phyloP scores from a whole-genome alignment of 2,888 invertebrate species.

The Brenthis daphne region DNA sequence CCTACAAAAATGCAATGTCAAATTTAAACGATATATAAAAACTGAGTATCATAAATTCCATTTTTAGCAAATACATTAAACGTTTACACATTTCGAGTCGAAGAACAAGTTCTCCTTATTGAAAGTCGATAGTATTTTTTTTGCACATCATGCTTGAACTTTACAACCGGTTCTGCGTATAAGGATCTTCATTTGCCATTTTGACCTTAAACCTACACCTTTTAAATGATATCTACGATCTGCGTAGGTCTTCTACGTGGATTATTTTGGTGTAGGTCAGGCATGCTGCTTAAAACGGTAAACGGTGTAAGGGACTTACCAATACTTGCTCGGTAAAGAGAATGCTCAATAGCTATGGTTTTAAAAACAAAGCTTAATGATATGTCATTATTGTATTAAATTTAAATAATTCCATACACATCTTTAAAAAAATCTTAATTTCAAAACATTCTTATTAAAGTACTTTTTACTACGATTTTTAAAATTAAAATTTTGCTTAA shows the following conservation, averaged over 20 bases:
- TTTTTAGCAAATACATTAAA: slow-evolving; percentile 29
- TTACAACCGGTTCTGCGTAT: slow-evolving; percentile 38
- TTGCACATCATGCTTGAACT: slow-evolving; percentile 39
- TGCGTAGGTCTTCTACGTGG: slow-evolving; percentile 12
- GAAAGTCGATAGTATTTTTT: slow-evolving; percentile 40
- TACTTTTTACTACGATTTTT: too few species aligned
- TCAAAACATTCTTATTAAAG: neutral
- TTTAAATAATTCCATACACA: neutral
- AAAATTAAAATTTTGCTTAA: too few species aligned
- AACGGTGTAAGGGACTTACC: neutral
- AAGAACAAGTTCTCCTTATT: slow-evolving; percentile 32
- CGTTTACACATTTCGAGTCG: slow-evolving; percentile 24
- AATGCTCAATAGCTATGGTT: neutral
- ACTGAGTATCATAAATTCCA: slow-evolving; percentile 16
- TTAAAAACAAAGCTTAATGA: too few species aligned
- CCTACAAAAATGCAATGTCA: neutral
- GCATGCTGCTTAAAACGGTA: neutral
- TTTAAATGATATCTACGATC: slow-evolving; percentile 28
- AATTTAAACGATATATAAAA: slow-evolving; percentile 11
- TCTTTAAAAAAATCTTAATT: neutral
- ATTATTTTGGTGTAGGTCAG: slow-evolving; percentile 20
- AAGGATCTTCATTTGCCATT: slow-evolving; percentile 38
- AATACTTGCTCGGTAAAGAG: neutral
- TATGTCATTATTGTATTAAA: neutral
- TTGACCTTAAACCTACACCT: slow-evolving; percentile 44